Percentiles rank a stretch among this genome's conserved stretches.
These are phyloP conservation scores for Myoxocephalus aenaeus DNA, from an alignment of 2,797 vertebrate genomes.

Conservation along the genomic window DNA sequence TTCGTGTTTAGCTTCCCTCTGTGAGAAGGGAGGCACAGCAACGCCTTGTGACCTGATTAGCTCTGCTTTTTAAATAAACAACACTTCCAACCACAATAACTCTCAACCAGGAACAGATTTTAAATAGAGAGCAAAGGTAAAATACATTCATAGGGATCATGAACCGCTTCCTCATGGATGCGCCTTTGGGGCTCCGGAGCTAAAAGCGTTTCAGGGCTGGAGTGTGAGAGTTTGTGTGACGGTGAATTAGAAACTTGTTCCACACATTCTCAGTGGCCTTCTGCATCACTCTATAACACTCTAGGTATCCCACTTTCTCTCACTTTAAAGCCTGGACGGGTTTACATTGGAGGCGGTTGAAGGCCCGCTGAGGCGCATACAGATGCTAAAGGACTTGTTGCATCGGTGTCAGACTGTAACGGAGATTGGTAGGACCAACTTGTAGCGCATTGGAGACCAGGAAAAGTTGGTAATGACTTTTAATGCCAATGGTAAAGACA, in stretches of 20 bases:
- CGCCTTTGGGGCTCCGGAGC: neutral
- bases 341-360: no score
- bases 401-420: neutral
- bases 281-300: no score
- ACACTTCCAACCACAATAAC: conserved; percentile 15
- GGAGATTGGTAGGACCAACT: neutral
- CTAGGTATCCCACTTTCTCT: neutral
- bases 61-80: conserved; percentile 23
- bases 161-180: neutral
- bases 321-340: no score
- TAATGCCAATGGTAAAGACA: neutral
- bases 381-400: no score
- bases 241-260: neutral
- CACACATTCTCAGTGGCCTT: neutral
- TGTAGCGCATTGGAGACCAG: no score
- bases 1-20: conserved; percentile 28
- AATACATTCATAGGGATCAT: neutral
- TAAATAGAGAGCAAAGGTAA: neutral
- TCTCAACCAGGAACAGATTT: conserved; percentile 15
- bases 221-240: neutral
- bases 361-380: no score
- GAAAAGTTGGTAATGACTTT: no score
- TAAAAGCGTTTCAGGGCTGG: neutral
- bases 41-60: conserved; percentile 42
- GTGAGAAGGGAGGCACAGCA: conserved; percentile 27